Evolutionary conservation across 2,113 vertebrate species (phyloP).

Genomic region (Chascanopsetta lugubris): DNA sequence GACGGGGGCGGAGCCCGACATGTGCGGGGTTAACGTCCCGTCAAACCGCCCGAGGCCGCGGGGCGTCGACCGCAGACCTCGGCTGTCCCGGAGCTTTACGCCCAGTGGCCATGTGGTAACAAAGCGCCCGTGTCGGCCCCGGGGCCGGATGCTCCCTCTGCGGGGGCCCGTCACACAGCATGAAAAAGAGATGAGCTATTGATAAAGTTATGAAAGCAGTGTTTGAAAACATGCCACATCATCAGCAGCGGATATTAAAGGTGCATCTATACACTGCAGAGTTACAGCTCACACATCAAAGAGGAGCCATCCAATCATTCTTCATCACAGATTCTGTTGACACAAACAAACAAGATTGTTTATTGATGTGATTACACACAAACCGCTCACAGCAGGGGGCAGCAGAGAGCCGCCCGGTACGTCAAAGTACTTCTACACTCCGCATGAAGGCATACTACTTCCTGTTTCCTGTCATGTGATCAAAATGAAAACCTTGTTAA

Average conservation of each 20-base stretch:
- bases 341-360: background rate
- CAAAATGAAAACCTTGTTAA: too few relatives aligned
- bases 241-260: constrained; percentile 75
- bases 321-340: background rate
- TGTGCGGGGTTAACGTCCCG: constrained; percentile 23
- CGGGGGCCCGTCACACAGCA: constrained; percentile 66
- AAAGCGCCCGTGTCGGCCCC: constrained; percentile 54
- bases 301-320: constrained; percentile 28
- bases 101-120: constrained; percentile 38
- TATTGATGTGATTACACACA: background rate
- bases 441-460: too few relatives aligned
- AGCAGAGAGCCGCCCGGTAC: too few relatives aligned
- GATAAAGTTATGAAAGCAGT: constrained; percentile 79
- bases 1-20: constrained; percentile 10
- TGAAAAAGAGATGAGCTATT: constrained; percentile 82
- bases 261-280: constrained; percentile 69
- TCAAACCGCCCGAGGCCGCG: constrained; percentile 19
- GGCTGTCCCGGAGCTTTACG: constrained; percentile 5
- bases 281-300: constrained; percentile 48
- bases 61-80: constrained; percentile 9
- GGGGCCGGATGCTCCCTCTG: constrained; percentile 53
- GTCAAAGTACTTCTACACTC: too few relatives aligned
- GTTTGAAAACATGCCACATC: constrained; percentile 79
- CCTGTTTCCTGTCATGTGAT: too few relatives aligned
- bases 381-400: too few relatives aligned